Evolutionary conservation across 1,140 invertebrate genomes (phyloP), one percentile per base, ranked within the genome.

Genomic region (Limonius californicus): DNA sequence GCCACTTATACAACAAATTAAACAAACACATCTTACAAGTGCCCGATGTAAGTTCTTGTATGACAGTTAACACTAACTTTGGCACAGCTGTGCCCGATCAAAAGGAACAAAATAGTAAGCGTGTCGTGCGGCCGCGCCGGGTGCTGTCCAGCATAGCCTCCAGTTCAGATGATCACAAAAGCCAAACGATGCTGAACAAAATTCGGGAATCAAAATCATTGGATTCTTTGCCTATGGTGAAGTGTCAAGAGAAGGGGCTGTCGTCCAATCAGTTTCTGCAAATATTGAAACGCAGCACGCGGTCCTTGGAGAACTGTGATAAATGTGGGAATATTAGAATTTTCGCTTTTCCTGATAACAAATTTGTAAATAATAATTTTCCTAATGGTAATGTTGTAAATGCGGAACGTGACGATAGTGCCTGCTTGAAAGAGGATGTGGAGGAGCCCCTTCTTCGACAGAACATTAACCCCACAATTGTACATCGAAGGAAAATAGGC

Each of bases 61-160:
- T 73, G 0, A 82, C 81, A 4, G 66, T 83, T 4, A 79, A 82
- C 20, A 79, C 81, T 12, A 68, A 76, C 2, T 76, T 75, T 43
- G 71, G 72, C 7, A 79, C 80, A 59, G 76, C 72, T 63, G 53
- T 77, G 1, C 78, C 82, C 3, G 70, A 62, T 6, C 67, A 72
- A 0, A 76, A 77, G 1, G 75, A 75, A 7, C 76, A 73, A 18
- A 75, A 76, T 11, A 74, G 78, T 43, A 66, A 75, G 71, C 12
- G 67, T 70, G 57, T 67, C 54, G 1, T 78, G 70, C 62, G 79
- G 68, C 57, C 71, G 62, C 20, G 74, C n/a, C 69, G 79, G 2
- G 77, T 81, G 0, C 61, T 83, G 7, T 82, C 81, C 0, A 82
- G 79, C 23, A 82, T 82, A 1, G 81, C 81, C 0, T 81, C 80